Evolutionary conservation across 2,113 vertebrate species (phyloP).

Genomic region (Oceanodroma tethys): DNA sequence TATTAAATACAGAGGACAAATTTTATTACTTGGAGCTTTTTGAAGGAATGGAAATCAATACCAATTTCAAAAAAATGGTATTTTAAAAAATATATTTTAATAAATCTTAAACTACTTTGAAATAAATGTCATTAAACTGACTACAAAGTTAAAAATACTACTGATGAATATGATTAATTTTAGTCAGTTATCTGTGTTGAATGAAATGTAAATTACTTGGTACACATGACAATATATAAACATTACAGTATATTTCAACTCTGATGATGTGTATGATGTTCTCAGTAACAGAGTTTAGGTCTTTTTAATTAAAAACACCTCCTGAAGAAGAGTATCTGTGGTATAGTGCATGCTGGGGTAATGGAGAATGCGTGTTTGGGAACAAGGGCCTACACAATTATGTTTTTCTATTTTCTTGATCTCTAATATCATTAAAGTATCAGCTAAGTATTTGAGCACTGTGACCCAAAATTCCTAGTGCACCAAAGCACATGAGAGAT

Average conservation of each 20-base stretch:
- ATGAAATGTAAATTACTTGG: not conserved
- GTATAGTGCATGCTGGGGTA: not conserved
- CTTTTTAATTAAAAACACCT: not conserved
- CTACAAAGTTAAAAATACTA: not conserved
- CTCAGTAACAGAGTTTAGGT: not conserved
- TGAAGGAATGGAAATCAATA: not conserved
- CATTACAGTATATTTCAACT: not conserved
- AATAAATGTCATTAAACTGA: not conserved
- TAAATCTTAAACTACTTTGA: not conserved
- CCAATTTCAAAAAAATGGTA: not conserved
- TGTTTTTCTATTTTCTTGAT: not conserved
- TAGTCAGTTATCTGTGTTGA: not conserved
- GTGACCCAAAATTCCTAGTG: not conserved
- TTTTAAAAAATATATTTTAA: not conserved
- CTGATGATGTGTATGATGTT: not conserved
- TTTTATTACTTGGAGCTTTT: not conserved
- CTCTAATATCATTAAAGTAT: not conserved
- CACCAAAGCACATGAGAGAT: not conserved
- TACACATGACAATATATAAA: not conserved
- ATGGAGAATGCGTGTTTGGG: not conserved
- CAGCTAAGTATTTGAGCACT: not conserved
- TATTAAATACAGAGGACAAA: not conserved
- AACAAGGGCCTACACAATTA: not conserved
- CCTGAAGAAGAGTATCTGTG: not conserved
- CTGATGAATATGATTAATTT: not conserved